A percentile compares a stretch with the other conserved stretches of the same genome.
Conservation (phyloP, 2,797 vertebrate genomes). For the Enteromius radiatus region DNA sequence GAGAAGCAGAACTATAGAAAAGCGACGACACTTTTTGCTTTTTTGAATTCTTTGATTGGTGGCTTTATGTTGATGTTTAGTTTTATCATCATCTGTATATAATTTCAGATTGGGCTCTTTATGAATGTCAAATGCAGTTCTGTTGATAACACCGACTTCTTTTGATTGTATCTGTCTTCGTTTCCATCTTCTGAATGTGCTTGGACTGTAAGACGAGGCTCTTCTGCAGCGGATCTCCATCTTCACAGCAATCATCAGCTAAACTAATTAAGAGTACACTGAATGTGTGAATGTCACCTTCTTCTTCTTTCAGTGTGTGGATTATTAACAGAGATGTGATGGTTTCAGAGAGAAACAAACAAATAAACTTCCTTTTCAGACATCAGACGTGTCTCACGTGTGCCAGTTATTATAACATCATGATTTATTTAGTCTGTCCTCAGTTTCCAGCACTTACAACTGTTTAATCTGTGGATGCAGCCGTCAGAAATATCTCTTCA, state of each 20-base stretch:
- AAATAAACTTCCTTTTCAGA: conserved; percentile 58
- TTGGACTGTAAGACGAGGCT: conserved; percentile 22
- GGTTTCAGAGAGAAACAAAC: conserved; percentile 34
- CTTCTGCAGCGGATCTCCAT: neutral
- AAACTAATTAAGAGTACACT: neutral
- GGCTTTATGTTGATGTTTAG: neutral
- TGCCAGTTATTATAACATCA: neutral
- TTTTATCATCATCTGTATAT: neutral
- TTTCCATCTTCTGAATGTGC: conserved; percentile 16
- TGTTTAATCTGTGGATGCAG: neutral
- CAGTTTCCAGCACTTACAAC: neutral
- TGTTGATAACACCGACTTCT: neutral
- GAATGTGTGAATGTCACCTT: conserved; percentile 27
- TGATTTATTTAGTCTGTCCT: neutral
- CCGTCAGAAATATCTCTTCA: conserved; percentile 29
- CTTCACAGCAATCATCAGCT: neutral
- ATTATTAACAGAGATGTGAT: conserved; percentile 68
- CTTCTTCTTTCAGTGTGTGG: neutral
- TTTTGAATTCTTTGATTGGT: neutral
- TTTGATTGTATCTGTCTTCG: conserved; percentile 18
- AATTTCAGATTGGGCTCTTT: neutral
- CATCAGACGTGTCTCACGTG: neutral
- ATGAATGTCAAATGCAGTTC: conserved; percentile 30
- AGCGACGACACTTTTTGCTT: neutral
- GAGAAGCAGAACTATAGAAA: neutral